Evolutionary conservation across 2,888 invertebrate genomes (phyloP).

Genomic region (Lithophane socia): DNA sequence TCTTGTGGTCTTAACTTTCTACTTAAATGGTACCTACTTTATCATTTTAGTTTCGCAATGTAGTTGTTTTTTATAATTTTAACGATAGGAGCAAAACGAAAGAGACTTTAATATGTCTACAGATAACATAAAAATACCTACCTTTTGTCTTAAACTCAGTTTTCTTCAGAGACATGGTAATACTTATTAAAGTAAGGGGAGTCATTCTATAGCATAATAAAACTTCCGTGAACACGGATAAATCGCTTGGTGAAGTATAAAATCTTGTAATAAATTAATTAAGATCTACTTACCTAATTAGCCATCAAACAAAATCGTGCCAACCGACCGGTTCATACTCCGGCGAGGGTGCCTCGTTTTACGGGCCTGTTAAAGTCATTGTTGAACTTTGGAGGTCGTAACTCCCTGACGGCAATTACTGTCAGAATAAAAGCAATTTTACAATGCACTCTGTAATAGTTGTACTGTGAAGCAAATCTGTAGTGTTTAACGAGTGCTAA

Average conservation of each 20-base stretch:
- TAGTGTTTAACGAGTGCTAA: conserved; percentile 21
- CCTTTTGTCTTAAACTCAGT: background rate
- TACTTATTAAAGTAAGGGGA: background rate
- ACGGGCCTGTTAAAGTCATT: conserved; percentile 80
- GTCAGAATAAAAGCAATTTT: conserved; percentile 65
- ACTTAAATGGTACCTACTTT: background rate
- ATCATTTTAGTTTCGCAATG: background rate
- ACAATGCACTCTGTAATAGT: conserved; percentile 50
- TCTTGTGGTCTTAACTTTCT: background rate
- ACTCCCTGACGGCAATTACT: conserved; percentile 72
- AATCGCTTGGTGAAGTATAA: conserved; percentile 67
- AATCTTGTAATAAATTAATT: conserved; percentile 73
- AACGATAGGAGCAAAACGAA: background rate
- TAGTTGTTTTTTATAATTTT: conserved; percentile 12
- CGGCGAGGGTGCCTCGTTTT: conserved; percentile 73
- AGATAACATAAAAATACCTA: background rate
- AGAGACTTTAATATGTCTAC: background rate
- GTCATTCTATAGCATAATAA: conserved; percentile 6
- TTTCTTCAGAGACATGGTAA: background rate
- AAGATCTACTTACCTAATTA: conserved; percentile 75
- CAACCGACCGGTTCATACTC: conserved; percentile 68
- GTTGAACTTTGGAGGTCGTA: conserved; percentile 78
- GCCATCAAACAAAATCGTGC: conserved; percentile 73
- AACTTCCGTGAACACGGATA: conserved; percentile 47
- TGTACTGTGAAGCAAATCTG: conserved; percentile 35